A percentile compares a stretch with the other conserved stretches of the same genome.
phyloP scores from a whole-genome alignment of 1,140 invertebrate species.

The Orius insidiosus region DNA sequence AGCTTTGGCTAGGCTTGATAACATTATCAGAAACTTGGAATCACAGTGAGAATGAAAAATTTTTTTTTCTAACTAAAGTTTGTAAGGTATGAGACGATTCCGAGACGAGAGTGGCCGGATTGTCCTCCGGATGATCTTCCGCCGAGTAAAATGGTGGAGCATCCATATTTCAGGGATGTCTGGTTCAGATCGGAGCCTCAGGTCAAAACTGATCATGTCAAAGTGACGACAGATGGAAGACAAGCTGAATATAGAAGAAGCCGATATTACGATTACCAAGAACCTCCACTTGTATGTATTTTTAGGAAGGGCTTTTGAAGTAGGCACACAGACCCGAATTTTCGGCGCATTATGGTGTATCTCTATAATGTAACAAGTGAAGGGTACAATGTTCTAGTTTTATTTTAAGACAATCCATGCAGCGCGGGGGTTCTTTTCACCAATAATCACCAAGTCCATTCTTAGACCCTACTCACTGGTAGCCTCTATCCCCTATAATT shows the following conservation, averaged over 20 bases:
- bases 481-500: no score
- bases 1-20: no score
- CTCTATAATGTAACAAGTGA: no score
- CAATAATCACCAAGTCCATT: no score
- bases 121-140: slow-evolving; percentile 8
- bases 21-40: no score
- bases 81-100: not conserved
- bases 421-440: no score
- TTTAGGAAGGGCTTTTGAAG: not conserved
- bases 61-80: not conserved
- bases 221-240: slow-evolving; percentile 12
- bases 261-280: slow-evolving; percentile 8
- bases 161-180: slow-evolving; percentile 3
- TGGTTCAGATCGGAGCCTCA: not conserved
- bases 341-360: no score
- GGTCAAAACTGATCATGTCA: not conserved
- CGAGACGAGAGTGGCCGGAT: not conserved
- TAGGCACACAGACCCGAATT: no score
- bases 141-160: not conserved
- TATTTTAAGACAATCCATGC: no score
- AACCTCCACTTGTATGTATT: slow-evolving; percentile 9
- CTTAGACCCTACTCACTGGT: no score
- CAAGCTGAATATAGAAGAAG: slow-evolving; percentile 6
- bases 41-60: no score
- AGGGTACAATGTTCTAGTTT: no score